phyloP scores from a whole-genome alignment of 2,888 invertebrate genomes.

The Apoderus coryli region DNA sequence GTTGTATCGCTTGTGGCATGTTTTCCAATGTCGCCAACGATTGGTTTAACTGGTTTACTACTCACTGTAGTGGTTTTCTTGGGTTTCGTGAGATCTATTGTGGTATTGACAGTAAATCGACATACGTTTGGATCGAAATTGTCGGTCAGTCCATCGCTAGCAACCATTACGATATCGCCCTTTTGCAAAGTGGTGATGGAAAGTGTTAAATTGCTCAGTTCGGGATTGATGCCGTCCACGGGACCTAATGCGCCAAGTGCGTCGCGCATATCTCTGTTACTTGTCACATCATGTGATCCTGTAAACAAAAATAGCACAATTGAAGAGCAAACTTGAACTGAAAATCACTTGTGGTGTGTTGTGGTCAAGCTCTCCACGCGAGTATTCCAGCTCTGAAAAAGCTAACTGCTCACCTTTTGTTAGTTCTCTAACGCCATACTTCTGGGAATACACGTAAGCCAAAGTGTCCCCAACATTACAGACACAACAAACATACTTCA shows the following conservation, averaged over 20 bases:
- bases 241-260: conserved; percentile 80
- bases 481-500: conserved; percentile 58
- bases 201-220: conserved; percentile 73
- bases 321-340: too few species aligned
- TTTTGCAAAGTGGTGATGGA: conserved; percentile 65
- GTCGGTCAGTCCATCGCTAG: conserved; percentile 81
- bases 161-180: conserved; percentile 74
- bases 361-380: too few species aligned
- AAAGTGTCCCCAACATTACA: conserved; percentile 83
- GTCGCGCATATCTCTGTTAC: conserved; percentile 77
- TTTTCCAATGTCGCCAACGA: conserved; percentile 4
- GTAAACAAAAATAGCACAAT: too few species aligned
- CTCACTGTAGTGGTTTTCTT: conserved; percentile 13
- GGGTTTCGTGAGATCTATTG: conserved; percentile 30
- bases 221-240: conserved; percentile 71
- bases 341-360: too few species aligned
- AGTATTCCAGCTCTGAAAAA: too few species aligned
- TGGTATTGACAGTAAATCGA: conserved; percentile 51
- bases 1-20: conserved; percentile 3
- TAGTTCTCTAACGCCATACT: conserved; percentile 67
- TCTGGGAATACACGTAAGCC: conserved; percentile 70
- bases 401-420: conserved; percentile 46
- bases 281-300: conserved; percentile 71
- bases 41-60: background rate
- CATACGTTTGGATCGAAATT: conserved; percentile 88